These are phyloP conservation scores for Misgurnus mizolepis DNA, from an alignment of 2,113 vertebrate genomes.

Conservation along the genomic window DNA sequence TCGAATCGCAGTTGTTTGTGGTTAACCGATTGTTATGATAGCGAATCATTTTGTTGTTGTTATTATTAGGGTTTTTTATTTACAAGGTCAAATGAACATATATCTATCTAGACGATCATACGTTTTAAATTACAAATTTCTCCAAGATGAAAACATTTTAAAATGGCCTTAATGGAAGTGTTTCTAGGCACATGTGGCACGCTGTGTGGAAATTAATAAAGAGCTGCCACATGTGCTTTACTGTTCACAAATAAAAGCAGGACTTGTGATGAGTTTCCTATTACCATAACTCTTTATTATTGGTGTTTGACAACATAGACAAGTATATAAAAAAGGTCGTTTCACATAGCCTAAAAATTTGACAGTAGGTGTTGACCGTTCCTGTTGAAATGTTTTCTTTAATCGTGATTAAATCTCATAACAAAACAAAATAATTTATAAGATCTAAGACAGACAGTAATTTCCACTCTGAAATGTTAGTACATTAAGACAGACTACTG, in stretches of 20 bases:
- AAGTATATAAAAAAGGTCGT: not conserved
- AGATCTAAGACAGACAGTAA: not conserved
- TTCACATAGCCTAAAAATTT: not conserved
- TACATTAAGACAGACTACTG: not conserved
- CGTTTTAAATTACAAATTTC: too few species aligned
- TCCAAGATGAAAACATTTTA: too few species aligned
- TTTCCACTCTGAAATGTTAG: conserved; percentile 9
- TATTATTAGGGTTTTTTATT: too few species aligned
- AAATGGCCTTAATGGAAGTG: too few species aligned
- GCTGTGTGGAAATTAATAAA: too few species aligned
- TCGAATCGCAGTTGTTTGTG: too few species aligned
- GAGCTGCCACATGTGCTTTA: too few species aligned
- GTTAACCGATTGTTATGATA: too few species aligned
- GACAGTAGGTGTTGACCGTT: not conserved
- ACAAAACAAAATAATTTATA: conserved; percentile 3
- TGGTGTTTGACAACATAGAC: not conserved
- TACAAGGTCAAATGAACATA: too few species aligned
- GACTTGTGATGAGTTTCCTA: not conserved
- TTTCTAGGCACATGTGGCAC: too few species aligned
- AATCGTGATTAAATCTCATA: not conserved
- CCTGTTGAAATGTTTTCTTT: not conserved
- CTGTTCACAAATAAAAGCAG: not conserved
- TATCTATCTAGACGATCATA: too few species aligned
- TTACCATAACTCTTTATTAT: conserved; percentile 17
- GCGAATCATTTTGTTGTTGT: too few species aligned